Conservation (phyloP, 2,113 vertebrate species). For the Tychaedon coryphoeus region DNA sequence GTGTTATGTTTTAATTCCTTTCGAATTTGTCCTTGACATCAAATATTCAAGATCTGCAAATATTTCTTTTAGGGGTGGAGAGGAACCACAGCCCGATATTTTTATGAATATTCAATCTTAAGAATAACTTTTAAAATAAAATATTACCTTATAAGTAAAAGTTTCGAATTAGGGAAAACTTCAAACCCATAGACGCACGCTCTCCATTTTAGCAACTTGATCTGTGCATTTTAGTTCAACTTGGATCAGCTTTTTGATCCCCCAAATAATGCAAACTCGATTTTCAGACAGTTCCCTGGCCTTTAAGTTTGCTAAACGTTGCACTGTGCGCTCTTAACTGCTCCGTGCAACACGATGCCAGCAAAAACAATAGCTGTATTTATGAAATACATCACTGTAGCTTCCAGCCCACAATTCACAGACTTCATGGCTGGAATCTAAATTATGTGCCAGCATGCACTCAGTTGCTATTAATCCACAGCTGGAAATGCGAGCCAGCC, state of each 20-base stretch:
- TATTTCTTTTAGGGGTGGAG: background rate
- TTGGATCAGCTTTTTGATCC: background rate
- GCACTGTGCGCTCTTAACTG: background rate
- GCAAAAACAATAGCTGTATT: conserved; percentile 52
- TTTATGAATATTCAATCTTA: background rate
- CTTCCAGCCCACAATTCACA: conserved; percentile 31
- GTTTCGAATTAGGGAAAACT: background rate
- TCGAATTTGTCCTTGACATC: background rate
- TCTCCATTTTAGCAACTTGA: background rate
- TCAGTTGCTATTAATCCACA: conserved; percentile 33
- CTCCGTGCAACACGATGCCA: background rate
- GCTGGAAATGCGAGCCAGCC: background rate
- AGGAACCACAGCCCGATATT: background rate
- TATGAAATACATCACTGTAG: conserved; percentile 24
- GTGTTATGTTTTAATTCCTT: background rate
- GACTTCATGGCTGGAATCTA: conserved; percentile 32
- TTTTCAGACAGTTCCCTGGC: background rate
- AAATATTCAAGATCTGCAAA: background rate
- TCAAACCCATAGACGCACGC: rapidly evolving
- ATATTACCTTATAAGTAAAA: background rate
- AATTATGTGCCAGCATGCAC: background rate
- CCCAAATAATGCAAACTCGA: background rate
- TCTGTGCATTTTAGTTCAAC: background rate
- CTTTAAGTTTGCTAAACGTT: background rate
- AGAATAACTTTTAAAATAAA: background rate